These are phyloP conservation scores for Mergus octosetaceus DNA, from an alignment of 2,797 vertebrate species.

Conservation along the genomic window DNA sequence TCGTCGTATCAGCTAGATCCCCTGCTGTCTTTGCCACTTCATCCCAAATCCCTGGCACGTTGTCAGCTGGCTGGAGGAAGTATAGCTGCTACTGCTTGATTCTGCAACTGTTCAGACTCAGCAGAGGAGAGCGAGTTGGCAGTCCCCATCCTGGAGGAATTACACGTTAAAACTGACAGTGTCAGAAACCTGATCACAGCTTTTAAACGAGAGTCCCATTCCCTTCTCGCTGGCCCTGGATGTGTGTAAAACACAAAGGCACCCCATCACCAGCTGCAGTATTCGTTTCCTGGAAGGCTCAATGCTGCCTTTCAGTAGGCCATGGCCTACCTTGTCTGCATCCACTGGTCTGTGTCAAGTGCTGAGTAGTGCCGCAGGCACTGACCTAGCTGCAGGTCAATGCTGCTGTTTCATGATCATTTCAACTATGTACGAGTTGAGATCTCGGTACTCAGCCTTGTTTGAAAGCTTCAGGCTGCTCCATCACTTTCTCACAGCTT, in stretches of 20 bases:
- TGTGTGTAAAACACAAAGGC: background rate
- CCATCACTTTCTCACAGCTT: background rate
- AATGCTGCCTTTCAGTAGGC: background rate
- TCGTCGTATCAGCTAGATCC: background rate
- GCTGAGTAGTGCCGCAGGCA: rapidly evolving
- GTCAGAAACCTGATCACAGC: background rate
- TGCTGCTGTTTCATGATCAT: background rate
- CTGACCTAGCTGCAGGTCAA: background rate
- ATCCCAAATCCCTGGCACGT: background rate
- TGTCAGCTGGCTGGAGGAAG: background rate
- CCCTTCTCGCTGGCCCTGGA: background rate
- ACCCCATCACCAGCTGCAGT: background rate
- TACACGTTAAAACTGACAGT: background rate
- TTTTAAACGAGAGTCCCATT: background rate
- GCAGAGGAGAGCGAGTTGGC: background rate
- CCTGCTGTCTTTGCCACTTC: background rate
- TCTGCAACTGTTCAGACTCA: background rate
- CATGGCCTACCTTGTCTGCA: background rate
- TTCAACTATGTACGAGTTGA: background rate
- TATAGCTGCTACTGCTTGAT: background rate
- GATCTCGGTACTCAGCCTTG: background rate
- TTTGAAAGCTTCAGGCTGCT: background rate
- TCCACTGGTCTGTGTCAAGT: rapidly evolving
- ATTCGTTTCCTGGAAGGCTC: background rate
- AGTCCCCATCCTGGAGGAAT: background rate